phyloP scores from a whole-genome alignment of 2,113 vertebrate species.

The Crotalus tigris region DNA sequence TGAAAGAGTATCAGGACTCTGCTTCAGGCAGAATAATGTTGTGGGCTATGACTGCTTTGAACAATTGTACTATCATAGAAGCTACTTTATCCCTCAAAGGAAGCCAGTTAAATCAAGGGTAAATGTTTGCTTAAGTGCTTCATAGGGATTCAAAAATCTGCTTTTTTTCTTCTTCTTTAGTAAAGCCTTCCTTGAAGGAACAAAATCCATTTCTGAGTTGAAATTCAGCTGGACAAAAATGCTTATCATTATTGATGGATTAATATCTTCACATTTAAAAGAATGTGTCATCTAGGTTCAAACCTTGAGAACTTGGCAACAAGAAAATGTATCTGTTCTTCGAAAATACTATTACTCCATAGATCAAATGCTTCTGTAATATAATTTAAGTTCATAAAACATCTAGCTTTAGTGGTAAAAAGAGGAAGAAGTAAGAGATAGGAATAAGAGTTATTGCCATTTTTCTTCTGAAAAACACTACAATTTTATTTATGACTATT shows the following conservation, averaged over 20 bases:
- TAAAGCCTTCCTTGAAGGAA: neutral
- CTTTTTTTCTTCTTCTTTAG: neutral
- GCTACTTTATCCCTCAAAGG: neutral
- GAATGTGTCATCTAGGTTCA: neutral
- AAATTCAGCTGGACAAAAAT: neutral
- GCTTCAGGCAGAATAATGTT: neutral
- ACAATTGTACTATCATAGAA: neutral
- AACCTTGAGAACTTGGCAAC: conserved; percentile 25
- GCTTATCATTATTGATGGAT: neutral
- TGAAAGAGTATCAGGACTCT: neutral
- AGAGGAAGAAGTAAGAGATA: neutral
- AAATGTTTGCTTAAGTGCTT: neutral
- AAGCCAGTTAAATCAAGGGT: neutral
- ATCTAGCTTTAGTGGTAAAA: neutral
- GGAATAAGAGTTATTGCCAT: neutral
- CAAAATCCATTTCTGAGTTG: neutral
- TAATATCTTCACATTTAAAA: conserved; percentile 7
- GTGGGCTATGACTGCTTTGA: neutral
- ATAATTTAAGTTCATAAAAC: neutral
- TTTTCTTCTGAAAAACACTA: neutral
- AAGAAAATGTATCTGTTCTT: conserved; percentile 33
- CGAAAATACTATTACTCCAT: conserved; percentile 42
- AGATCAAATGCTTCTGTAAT: neutral
- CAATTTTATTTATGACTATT: neutral
- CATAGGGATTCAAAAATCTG: neutral